phyloP scores from a whole-genome alignment of 2,888 invertebrate genomes.

The Caenorhabditis macrosperma region DNA sequence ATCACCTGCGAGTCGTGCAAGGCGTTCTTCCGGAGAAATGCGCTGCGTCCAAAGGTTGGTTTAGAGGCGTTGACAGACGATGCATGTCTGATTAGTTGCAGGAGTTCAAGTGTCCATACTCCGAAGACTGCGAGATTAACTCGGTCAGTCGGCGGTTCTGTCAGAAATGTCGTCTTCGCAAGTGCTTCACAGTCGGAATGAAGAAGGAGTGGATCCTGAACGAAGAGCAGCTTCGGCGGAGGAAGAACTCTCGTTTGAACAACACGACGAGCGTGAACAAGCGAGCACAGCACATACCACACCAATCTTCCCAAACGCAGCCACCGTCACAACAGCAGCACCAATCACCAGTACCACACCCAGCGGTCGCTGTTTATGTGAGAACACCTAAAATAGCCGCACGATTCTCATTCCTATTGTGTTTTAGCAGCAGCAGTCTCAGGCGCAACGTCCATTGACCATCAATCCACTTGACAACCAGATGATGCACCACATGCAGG shows the following conservation, averaged over 20 bases:
- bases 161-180: constrained; percentile 94
- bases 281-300: constrained; percentile 28
- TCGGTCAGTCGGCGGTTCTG: constrained; percentile 86
- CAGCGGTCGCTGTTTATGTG: constrained; percentile 58
- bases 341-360: constrained; percentile 46
- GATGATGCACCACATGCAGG: constrained; percentile 55
- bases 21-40: constrained; percentile 95
- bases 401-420: constrained; percentile 2
- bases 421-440: constrained; percentile 41
- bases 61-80: no score
- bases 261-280: constrained; percentile 60
- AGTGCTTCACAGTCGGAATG: constrained; percentile 95
- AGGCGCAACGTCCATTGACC: constrained; percentile 45
- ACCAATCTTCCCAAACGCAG: constrained; percentile 41
- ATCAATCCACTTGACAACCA: constrained; percentile 55
- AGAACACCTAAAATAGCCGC: constrained; percentile 7
- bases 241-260: constrained; percentile 78
- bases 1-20: constrained; percentile 89
- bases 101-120: constrained; percentile 79
- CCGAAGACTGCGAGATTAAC: constrained; percentile 78
- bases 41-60: constrained; percentile 90
- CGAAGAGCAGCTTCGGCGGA: constrained; percentile 86
- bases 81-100: constrained; percentile 53
- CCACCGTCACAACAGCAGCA: constrained; percentile 18
- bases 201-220: constrained; percentile 98